Evolutionary conservation across 2,888 invertebrate genomes (phyloP).

Genomic region (Salticus scenicus): DNA sequence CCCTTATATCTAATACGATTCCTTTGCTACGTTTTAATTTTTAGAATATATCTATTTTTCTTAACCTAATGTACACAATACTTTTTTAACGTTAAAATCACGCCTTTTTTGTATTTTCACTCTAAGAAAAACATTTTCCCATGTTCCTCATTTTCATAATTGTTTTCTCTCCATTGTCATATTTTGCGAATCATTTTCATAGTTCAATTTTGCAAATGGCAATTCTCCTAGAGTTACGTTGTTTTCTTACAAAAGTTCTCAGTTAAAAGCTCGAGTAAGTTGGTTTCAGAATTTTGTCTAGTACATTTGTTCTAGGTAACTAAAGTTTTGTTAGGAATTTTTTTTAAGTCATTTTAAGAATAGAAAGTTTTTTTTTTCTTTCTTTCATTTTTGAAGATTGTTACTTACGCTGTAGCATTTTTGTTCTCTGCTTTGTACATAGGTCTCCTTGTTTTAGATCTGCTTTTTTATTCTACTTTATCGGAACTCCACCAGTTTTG

Average conservation of each 20-base stretch:
- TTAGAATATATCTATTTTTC: too few relatives aligned
- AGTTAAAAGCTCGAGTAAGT: neutral
- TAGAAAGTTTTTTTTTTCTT: neutral
- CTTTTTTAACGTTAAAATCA: too few relatives aligned
- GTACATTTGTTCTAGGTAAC: neutral
- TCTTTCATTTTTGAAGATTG: neutral
- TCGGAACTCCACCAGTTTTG: too few relatives aligned
- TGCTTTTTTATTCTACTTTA: too few relatives aligned
- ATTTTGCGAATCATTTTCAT: slow-evolving; percentile 2
- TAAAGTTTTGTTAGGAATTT: neutral
- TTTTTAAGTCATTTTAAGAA: neutral
- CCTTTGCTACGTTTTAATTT: too few relatives aligned
- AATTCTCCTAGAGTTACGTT: neutral
- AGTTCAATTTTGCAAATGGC: slow-evolving; percentile 19
- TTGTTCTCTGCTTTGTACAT: too few relatives aligned
- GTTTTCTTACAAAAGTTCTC: neutral
- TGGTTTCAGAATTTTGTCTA: neutral
- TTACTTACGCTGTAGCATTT: too few relatives aligned
- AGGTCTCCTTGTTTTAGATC: too few relatives aligned
- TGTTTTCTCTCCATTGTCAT: slow-evolving; percentile 9
- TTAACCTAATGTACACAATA: too few relatives aligned
- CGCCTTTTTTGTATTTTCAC: too few relatives aligned
- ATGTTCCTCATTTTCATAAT: slow-evolving; percentile 14
- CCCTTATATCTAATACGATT: too few relatives aligned
- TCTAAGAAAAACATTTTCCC: neutral